Conservation (phyloP, 2,888 invertebrate genomes). For the Leptopilina syphax region DNA sequence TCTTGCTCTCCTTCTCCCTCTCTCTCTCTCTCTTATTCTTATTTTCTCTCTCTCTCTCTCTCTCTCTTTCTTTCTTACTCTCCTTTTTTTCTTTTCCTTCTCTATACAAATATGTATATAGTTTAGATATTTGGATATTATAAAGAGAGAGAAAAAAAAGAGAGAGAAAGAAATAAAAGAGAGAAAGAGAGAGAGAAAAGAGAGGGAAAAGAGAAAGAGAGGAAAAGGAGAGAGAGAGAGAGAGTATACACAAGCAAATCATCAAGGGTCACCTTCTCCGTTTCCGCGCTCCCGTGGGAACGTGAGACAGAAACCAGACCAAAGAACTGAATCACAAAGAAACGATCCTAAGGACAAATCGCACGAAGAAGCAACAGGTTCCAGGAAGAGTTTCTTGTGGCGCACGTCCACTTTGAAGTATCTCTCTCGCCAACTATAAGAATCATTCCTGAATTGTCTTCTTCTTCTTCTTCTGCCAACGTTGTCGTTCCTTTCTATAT, state of each 20-base stretch:
- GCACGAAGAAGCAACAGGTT: slow-evolving; percentile 60
- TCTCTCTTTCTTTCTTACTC: no score
- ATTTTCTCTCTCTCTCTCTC: no score
- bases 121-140: no score
- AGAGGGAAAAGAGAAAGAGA: no score
- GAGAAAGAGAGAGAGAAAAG: no score
- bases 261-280: slow-evolving; percentile 56
- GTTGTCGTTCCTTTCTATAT: slow-evolving; percentile 30
- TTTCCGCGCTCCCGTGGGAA: slow-evolving; percentile 61
- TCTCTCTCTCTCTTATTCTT: no score
- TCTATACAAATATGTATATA: background rate
- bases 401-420: slow-evolving; percentile 61
- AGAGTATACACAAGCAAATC: slow-evolving; percentile 45
- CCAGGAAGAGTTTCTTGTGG: slow-evolving; percentile 65
- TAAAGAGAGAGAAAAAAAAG: no score
- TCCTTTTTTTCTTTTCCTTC: no score
- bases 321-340: slow-evolving; percentile 60
- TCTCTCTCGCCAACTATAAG: slow-evolving; percentile 55
- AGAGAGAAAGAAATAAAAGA: no score
- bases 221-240: no score
- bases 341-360: slow-evolving; percentile 59
- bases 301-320: slow-evolving; percentile 53
- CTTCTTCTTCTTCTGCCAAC: slow-evolving; percentile 27
- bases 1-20: no score
- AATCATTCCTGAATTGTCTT: slow-evolving; percentile 54